Percentiles rank a stretch among this genome's conserved stretches.
Conservation (phyloP, 2,888 invertebrate species). For the Drosophila atripex region DNA sequence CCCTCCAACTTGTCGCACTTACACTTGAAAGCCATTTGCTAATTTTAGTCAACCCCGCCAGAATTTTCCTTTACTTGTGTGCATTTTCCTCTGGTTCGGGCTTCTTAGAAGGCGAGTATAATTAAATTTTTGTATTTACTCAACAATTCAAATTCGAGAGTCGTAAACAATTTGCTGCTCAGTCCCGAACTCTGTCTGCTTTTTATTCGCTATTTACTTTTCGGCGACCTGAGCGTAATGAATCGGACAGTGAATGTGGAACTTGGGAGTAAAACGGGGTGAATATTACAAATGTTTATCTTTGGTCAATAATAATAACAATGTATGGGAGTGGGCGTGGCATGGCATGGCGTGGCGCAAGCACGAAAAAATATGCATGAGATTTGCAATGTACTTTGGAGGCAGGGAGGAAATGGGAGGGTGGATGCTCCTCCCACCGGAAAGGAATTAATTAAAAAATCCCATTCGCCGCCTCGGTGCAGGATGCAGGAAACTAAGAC, state of each 20-base stretch:
- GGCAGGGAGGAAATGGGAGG: not conserved
- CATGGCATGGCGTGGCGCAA: not conserved
- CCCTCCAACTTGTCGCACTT: slow-evolving; percentile 30
- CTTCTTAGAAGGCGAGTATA: slow-evolving; percentile 56
- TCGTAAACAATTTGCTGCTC: slow-evolving; percentile 38
- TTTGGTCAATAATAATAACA: slow-evolving; percentile 53
- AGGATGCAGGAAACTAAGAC: slow-evolving; percentile 23
- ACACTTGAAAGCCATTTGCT: slow-evolving; percentile 43
- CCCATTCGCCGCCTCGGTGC: slow-evolving; percentile 9
- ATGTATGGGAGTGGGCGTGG: slow-evolving; percentile 3
- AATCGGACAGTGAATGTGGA: slow-evolving; percentile 37
- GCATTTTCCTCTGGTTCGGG: slow-evolving; percentile 17
- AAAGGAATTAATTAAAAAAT: slow-evolving; percentile 41
- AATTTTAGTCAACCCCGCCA: slow-evolving; percentile 11
- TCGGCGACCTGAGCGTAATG: slow-evolving; percentile 26
- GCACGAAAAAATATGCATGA: slow-evolving; percentile 28
- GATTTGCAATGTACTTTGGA: slow-evolving; percentile 17
- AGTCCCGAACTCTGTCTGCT: slow-evolving; percentile 32
- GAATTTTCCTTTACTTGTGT: not conserved
- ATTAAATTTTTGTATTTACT: slow-evolving; percentile 65
- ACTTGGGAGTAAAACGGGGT: slow-evolving; percentile 24
- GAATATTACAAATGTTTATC: slow-evolving; percentile 66
- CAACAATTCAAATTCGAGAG: slow-evolving; percentile 54
- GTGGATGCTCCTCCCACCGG: slow-evolving; percentile 28
- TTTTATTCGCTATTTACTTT: slow-evolving; percentile 42